Evolutionary conservation across 37 sponge, comb jelly and placozoan genomes (phyloP), one percentile per base, ranked within the genome.

Genomic region (Theonella swinhoei): DNA sequence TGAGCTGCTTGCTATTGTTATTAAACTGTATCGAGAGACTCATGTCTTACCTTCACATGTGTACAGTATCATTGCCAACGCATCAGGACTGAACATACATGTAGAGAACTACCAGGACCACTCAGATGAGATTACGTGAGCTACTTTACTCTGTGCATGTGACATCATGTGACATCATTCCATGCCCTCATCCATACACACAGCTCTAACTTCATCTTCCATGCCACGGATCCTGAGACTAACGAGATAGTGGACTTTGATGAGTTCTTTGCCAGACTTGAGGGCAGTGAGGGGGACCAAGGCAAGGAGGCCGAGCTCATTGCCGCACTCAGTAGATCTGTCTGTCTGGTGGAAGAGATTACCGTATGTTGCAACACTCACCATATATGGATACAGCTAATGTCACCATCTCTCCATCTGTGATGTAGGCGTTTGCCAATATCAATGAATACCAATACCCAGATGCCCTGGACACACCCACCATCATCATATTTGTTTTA

Each of bases 131-230:
- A 47, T 47, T 14, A 47, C 11, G 54, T 47, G 14, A 47, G 54
- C 11, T 14, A 7, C 11, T n/a, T n/a, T n/a, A n/a, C n/a, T n/a
- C n/a, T n/a, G n/a, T n/a, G n/a, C n/a, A n/a, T n/a, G n/a, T n/a
- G n/a, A n/a, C n/a, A n/a, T n/a, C n/a, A n/a, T n/a, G n/a, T n/a
- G n/a, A n/a, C n/a, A n/a, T n/a, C n/a, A n/a, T n/a, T n/a, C n/a
- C n/a, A n/a, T 58, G 19, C 60, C 11, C 60, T 20, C 60, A 58
- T 19, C 17, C 60, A 58, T 58, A 19, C 60, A 5, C 66, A 68
- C 36, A 80, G 66, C 26, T 72, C 81, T 8, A 42, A 41, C 28
- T 87, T 87, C 75, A 87, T 87, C 64, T 80, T 87, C 65, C 80
- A 80, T 73, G 80, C 80, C n/a, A 62, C 72, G 0, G 74, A 87